phyloP scores from a whole-genome alignment of 2,113 vertebrate species.

The Amphiprion ocellaris region DNA sequence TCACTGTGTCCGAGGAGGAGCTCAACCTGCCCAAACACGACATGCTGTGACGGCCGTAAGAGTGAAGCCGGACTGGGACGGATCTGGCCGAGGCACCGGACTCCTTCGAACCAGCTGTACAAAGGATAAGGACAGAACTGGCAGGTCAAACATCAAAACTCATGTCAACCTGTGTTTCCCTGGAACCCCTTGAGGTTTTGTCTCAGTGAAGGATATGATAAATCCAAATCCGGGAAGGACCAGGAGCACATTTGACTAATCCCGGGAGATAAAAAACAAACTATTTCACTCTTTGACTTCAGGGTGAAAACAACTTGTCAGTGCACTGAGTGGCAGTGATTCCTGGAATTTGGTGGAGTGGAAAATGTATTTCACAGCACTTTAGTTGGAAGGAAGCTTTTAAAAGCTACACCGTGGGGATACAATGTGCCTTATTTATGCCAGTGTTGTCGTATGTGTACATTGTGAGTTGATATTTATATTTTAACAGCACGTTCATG shows the following conservation, averaged over 20 bases:
- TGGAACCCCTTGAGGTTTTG: slow-evolving; percentile 2
- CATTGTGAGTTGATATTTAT: slow-evolving; percentile 9
- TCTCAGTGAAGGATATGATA: slow-evolving; percentile 18
- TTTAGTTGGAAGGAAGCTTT: slow-evolving; percentile 4
- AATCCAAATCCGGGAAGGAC: slow-evolving; percentile 1
- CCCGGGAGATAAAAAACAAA: slow-evolving; percentile 5
- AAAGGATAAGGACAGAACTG: neutral
- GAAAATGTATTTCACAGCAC: slow-evolving; percentile 27
- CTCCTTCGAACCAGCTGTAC: neutral
- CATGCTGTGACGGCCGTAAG: slow-evolving; percentile 6
- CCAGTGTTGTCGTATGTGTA: neutral
- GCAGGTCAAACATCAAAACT: neutral
- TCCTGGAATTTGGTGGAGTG: slow-evolving; percentile 6
- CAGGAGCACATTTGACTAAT: slow-evolving; percentile 39
- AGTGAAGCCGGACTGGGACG: neutral
- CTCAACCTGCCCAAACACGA: slow-evolving; percentile 59
- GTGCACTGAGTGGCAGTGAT: neutral
- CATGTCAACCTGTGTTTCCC: neutral
- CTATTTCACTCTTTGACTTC: slow-evolving; percentile 3
- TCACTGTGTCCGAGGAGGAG: slow-evolving; percentile 83
- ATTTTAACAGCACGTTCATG: neutral
- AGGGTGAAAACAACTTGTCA: neutral
- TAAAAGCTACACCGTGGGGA: neutral
- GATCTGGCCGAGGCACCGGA: neutral
- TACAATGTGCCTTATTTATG: neutral